Base-by-base conservation (phyloP, 2,797 vertebrate genomes). In the Psittacula derbiana region DNA sequence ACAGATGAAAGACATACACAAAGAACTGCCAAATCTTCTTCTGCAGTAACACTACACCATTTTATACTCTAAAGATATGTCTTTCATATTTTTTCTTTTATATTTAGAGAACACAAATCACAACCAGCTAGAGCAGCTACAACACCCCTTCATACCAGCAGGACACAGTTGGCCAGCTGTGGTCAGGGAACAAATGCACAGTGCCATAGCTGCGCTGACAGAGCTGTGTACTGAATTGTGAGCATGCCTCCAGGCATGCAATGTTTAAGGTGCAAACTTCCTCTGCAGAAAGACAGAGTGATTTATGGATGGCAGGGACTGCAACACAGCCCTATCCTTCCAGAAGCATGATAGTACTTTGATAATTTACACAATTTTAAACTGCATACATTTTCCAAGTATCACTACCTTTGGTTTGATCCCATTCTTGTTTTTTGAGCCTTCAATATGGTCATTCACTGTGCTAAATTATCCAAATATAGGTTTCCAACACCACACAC, bases 181-280 rank as follows among this genome's bases (percentile, higher is more conserved):
- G 1, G 46, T 36, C 88, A 75, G 33, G 50, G 18, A 58, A 75
- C 0, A 0, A 82, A 69, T 2, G 19, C 38, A 21, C 4, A 2
- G 36, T 15, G 15, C 23, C 1, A 1, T 4, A 78, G 31, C 27
- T 31, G 12, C 33, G 33, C 5, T 0, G 0, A 69, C 23, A 87
- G 33, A 86, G 43, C 18, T 5, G 12, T 0, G 0, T 23, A 18
- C 33, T 23, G 31, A 71, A 61, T 2, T 36, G 2, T 52, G 67
- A 67, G 8, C 1, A 2, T n/a, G 12, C 27, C 27, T 62, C 36
- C 25, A 65, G 46, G 27, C 4, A 16, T 1, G 4, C 31, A n/a
- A 41, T 16, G 16, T 25, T 72, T 36, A 65, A 50, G 38, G 41
- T 4, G 19, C 15, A 85, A 66, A 27, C 15, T 74, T 65, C 8